Percentiles rank a stretch among this genome's conserved stretches.
Evolutionary conservation across 1,140 invertebrate species (phyloP).

Genomic region (Drosophila saltans): DNA sequence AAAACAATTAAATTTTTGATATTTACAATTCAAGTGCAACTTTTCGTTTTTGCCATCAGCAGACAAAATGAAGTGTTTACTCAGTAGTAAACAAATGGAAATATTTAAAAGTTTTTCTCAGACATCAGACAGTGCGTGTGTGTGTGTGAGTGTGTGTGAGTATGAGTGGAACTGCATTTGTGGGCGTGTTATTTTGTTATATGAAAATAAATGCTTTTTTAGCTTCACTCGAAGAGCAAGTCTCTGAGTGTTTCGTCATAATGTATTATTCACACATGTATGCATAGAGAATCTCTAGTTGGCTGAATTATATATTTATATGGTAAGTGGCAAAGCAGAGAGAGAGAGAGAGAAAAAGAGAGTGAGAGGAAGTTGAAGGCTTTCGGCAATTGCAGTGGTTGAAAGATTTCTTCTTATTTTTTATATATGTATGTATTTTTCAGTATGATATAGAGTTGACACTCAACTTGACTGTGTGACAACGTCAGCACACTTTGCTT

Average conservation of each 20-base stretch:
- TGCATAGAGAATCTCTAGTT: slow-evolving; percentile 9
- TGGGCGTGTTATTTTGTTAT: slow-evolving; percentile 11
- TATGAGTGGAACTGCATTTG: slow-evolving; percentile 17
- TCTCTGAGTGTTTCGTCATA: slow-evolving; percentile 2
- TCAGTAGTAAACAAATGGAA: slow-evolving; percentile 29
- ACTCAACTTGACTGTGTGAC: slow-evolving; percentile 3
- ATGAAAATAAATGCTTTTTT: slow-evolving; percentile 9
- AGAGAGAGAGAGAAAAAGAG: background rate
- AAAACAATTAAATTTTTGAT: slow-evolving; percentile 76
- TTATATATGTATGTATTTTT: background rate
- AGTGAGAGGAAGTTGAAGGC: background rate
- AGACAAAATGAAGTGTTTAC: slow-evolving; percentile 18
- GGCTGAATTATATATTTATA: slow-evolving; percentile 12
- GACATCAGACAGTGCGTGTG: slow-evolving; percentile 15
- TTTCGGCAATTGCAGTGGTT: slow-evolving; percentile 6
- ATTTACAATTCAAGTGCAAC: slow-evolving; percentile 55
- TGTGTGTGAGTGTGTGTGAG: slow-evolving; percentile 10
- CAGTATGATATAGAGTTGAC: background rate
- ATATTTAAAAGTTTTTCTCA: slow-evolving; percentile 45
- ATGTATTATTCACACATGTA: slow-evolving; percentile 9
- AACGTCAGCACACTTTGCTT: slow-evolving; percentile 6
- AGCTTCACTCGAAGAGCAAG: background rate
- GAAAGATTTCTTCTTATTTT: background rate
- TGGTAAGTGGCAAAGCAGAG: background rate
- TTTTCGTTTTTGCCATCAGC: slow-evolving; percentile 35